These are phyloP conservation scores for Oriolus oriolus DNA, from an alignment of 2,113 vertebrate species.

Conservation along the genomic window DNA sequence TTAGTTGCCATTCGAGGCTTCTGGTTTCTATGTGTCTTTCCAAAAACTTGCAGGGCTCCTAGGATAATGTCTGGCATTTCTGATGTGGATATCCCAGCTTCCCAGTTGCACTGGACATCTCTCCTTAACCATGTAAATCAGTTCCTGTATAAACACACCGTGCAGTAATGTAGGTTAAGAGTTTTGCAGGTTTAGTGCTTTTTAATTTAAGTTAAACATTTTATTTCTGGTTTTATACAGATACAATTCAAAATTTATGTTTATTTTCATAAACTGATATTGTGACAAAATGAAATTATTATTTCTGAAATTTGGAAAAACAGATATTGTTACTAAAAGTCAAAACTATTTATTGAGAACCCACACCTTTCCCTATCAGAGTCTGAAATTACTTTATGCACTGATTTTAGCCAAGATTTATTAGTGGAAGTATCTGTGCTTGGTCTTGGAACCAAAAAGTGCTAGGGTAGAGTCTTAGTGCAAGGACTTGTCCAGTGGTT, in stretches of 20 bases:
- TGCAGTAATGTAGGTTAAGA: not conserved
- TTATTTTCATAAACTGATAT: not conserved
- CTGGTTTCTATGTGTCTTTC: not conserved
- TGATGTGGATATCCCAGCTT: not conserved
- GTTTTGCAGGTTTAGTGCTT: not conserved
- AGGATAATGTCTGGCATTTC: not conserved
- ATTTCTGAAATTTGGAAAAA: not conserved
- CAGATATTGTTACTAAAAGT: not conserved
- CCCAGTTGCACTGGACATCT: not conserved
- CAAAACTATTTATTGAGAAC: not conserved
- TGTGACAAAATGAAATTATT: not conserved
- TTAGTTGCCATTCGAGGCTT: fast-evolving
- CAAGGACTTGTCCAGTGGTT: not conserved
- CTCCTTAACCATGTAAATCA: not conserved
- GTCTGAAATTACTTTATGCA: not conserved
- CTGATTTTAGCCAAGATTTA: not conserved
- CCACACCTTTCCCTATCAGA: not conserved
- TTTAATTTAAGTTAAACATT: not conserved
- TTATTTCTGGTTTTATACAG: not conserved
- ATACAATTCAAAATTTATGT: not conserved
- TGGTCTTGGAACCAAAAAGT: not conserved
- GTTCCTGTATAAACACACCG: not conserved
- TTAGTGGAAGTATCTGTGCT: not conserved
- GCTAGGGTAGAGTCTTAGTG: not conserved
- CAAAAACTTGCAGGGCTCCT: not conserved